Evolutionary conservation across 37 sponge, comb jelly and placozoan species (phyloP).

Genomic region (Cliona cf. orientalis): DNA sequence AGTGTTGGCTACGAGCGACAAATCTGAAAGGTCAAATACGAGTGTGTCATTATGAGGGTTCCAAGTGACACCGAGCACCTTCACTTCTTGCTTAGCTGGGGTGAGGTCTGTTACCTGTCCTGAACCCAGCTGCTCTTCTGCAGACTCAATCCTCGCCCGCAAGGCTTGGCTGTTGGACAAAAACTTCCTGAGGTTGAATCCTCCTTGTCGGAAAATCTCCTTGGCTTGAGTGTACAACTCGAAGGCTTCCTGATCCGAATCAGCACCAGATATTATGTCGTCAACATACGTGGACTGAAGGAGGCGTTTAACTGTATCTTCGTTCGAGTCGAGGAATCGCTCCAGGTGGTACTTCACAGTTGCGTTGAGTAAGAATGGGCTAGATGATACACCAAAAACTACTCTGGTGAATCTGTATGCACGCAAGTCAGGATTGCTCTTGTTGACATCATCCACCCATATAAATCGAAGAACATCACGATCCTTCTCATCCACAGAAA

Average conservation of each 20-base stretch:
- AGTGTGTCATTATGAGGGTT: conserved; percentile 9
- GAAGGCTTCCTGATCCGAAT: conserved; percentile 18
- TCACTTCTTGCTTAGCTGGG: not conserved
- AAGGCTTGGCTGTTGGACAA: not conserved
- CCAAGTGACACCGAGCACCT: conserved; percentile 23
- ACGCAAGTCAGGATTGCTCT: conserved; percentile 13
- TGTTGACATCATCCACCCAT: conserved; percentile 30
- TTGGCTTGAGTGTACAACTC: conserved; percentile 19
- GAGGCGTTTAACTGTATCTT: not conserved
- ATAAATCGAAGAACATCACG: conserved; percentile 43
- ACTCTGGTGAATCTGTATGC: conserved; percentile 44
- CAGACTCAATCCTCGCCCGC: conserved; percentile 11
- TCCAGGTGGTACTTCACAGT: conserved; percentile 31
- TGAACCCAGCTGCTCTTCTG: not conserved
- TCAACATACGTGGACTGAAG: conserved; percentile 33
- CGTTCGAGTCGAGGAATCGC: not conserved
- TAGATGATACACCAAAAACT: conserved; percentile 34
- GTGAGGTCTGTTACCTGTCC: not conserved
- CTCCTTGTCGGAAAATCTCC: conserved; percentile 34
- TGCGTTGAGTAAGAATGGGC: conserved; percentile 50
- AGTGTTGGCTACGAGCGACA: not conserved
- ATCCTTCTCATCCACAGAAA: conserved; percentile 24
- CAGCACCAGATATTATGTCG: conserved; percentile 28
- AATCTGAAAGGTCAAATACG: conserved; percentile 20
- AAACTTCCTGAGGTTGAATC: conserved; percentile 43